Conservation (phyloP, 1,140 invertebrate genomes). For the Drosophila leontia region DNA sequence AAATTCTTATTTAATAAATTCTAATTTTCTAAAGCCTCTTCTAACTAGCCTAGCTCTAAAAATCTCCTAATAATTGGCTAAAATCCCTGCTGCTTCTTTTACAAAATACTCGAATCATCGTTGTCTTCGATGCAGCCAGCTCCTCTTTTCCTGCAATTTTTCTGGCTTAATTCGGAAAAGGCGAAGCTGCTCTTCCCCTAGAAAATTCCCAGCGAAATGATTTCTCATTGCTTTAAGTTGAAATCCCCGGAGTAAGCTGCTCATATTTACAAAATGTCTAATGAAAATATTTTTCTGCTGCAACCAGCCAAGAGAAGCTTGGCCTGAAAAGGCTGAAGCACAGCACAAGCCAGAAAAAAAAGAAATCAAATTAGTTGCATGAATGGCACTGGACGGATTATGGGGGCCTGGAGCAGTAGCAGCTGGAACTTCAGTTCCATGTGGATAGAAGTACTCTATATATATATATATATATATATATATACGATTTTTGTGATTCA, state of each 20-base stretch:
- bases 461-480: constrained; percentile 9
- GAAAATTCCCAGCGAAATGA: constrained; percentile 31
- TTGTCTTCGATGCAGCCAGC: constrained; percentile 10
- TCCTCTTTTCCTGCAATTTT: background rate
- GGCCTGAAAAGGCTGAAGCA: constrained; percentile 10
- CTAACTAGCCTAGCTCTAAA: background rate
- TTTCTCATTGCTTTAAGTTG: constrained; percentile 62
- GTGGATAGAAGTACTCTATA: constrained; percentile 18
- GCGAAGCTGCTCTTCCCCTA: background rate
- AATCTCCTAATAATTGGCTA: constrained; percentile 14
- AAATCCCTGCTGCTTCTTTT: constrained; percentile 3
- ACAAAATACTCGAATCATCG: constrained; percentile 27
- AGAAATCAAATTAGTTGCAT: constrained; percentile 80
- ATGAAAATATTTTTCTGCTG: constrained; percentile 75
- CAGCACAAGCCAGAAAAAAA: constrained; percentile 38
- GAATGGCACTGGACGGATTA: constrained; percentile 76
- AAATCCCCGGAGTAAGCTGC: constrained; percentile 62
- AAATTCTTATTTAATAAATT: background rate
- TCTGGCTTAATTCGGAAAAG: background rate
- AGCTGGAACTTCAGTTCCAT: constrained; percentile 12
- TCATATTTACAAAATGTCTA: constrained; percentile 83
- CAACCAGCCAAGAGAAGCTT: constrained; percentile 10
- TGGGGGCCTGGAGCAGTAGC: constrained; percentile 23
- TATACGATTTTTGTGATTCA: constrained; percentile 59
- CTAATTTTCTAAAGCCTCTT: background rate